Evolutionary conservation across 2,797 vertebrate genomes (phyloP).

Genomic region (Hydrolagus colliei): DNA sequence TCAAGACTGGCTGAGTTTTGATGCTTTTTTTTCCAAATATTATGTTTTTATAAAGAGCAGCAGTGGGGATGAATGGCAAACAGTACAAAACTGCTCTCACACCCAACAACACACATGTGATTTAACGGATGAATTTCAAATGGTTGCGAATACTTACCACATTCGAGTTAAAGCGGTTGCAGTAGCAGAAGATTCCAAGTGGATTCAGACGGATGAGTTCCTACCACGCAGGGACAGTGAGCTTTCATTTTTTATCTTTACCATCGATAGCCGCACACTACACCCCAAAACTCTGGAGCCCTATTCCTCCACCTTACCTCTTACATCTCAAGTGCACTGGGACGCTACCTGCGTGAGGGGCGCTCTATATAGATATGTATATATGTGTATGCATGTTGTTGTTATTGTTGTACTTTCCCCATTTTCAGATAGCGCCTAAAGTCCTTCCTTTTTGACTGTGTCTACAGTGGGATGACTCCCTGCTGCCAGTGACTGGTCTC

Average conservation of each 20-base stretch:
- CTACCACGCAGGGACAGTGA: neutral
- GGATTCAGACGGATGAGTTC: neutral
- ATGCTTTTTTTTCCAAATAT: too few relatives aligned
- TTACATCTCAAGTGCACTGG: too few relatives aligned
- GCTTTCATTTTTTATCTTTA: neutral
- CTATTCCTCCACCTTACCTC: too few relatives aligned
- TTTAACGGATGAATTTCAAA: neutral
- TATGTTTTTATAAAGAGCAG: too few relatives aligned
- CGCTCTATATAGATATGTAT: too few relatives aligned
- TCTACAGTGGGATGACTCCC: neutral
- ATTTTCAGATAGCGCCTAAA: too few relatives aligned
- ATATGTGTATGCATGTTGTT: neutral
- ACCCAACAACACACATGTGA: neutral
- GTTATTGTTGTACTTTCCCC: too few relatives aligned
- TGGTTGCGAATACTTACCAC: neutral
- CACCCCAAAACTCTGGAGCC: too few relatives aligned
- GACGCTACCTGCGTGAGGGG: neutral
- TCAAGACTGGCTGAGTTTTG: too few relatives aligned
- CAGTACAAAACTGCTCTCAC: neutral
- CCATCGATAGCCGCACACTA: too few relatives aligned
- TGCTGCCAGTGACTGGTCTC: neutral
- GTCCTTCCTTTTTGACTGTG: too few relatives aligned
- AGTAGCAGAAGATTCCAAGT: constrained; percentile 3
- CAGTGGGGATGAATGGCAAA: too few relatives aligned
- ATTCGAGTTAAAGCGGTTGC: neutral